Percentiles rank a stretch among this genome's conserved stretches.
Conservation (phyloP, 2,888 invertebrate species). For the Melanotus villosus region DNA sequence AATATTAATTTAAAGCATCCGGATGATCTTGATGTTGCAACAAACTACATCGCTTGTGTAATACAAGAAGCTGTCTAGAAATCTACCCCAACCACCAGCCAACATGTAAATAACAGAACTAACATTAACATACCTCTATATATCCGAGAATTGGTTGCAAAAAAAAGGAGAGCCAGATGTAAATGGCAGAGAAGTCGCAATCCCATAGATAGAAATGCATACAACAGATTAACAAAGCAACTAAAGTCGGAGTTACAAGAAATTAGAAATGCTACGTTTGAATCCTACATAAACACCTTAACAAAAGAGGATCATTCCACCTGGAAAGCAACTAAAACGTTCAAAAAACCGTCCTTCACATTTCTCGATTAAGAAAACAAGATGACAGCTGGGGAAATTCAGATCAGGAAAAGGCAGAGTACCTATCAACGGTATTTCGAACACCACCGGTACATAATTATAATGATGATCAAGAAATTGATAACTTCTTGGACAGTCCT, state of each 20-base stretch:
- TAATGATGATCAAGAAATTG: slow-evolving; percentile 8
- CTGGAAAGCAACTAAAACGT: no score
- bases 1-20: background rate
- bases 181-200: no score
- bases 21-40: no score
- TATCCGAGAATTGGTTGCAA: background rate
- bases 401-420: background rate
- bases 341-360: background rate
- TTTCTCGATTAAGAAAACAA: no score
- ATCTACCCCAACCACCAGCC: background rate
- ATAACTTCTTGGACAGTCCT: slow-evolving; percentile 1
- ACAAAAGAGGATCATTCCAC: no score
- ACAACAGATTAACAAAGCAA: background rate
- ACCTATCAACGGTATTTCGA: background rate
- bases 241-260: no score
- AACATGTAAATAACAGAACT: background rate
- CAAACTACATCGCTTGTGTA: background rate
- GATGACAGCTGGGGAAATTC: no score
- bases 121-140: background rate
- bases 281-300: background rate
- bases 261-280: no score
- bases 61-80: background rate
- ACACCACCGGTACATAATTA: background rate
- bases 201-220: background rate
- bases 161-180: background rate